These are phyloP conservation scores for Octopus bimaculoides DNA, from an alignment of 1,140 invertebrate species.

Conservation along the genomic window DNA sequence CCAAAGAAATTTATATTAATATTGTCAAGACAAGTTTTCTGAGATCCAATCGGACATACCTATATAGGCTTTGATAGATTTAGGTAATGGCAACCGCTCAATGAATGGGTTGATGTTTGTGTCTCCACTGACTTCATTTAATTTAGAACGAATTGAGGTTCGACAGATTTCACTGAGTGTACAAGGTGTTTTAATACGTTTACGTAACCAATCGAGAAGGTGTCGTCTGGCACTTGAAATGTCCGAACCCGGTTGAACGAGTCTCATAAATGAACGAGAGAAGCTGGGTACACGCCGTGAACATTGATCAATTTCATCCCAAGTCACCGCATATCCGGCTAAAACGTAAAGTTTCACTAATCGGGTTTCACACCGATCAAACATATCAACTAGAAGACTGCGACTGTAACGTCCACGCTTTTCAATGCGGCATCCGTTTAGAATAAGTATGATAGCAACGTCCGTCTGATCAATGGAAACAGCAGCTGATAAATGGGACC, in stretches of 20 bases:
- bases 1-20: too few species aligned
- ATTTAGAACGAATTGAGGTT: constrained; percentile 32
- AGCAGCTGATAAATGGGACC: constrained; percentile 41
- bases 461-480: constrained; percentile 45
- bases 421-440: constrained; percentile 40
- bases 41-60: constrained; percentile 28
- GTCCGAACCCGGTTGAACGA: constrained; percentile 34
- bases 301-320: constrained; percentile 44
- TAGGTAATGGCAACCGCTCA: constrained; percentile 33
- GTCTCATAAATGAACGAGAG: constrained; percentile 38
- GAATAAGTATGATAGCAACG: constrained; percentile 42
- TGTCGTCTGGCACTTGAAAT: constrained; percentile 29
- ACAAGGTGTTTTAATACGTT: constrained; percentile 27
- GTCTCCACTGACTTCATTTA: constrained; percentile 38
- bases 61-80: constrained; percentile 33
- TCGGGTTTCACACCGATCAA: constrained; percentile 42
- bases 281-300: constrained; percentile 44
- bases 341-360: constrained; percentile 41
- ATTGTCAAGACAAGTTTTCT: neutral
- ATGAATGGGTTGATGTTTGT: constrained; percentile 37
- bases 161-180: constrained; percentile 37
- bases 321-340: constrained; percentile 40
- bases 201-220: constrained; percentile 36
- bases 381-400: constrained; percentile 46
- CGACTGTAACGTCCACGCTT: constrained; percentile 28